Evolutionary conservation across 2,888 invertebrate species (phyloP), one percentile per base, ranked within the genome.

Genomic region (Drosophila kanekoi): DNA sequence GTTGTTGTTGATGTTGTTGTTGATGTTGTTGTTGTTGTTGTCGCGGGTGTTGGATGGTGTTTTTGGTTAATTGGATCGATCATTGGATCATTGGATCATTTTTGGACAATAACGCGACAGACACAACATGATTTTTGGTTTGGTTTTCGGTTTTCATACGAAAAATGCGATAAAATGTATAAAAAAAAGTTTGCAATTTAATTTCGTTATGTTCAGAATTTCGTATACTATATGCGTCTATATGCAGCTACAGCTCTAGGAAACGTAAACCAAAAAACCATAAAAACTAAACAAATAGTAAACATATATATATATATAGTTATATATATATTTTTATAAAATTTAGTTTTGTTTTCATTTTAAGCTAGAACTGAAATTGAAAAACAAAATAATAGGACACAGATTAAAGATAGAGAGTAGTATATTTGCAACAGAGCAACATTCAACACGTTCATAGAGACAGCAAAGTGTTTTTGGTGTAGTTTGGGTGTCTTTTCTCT

Each of bases 141-240:
- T 58, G 43, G 49, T 77, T 79, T 53, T 33, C 64, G 38, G 69
- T 79, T 76, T 67, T 72, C 72, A 63, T 66, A 38, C 59, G 56
- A 72, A 81, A 76, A 77, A 77, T 72, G 76, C 81, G 74, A 62
- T 81, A 81, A 75, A 72, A 83, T 77, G 79, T 78, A 79, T 77
- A 79, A 81, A 79, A 81, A 81, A 79, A 79, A 78, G 65, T 68
- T 69, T 69, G 72, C 66, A 74, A 68, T 84, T 83, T 79, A 82
- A 85, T 83, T 81, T 81, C 67, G 65, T 38, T 60, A 76, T 51
- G 66, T 78, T 83, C 63, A 76, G 62, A 61, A 58, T 75, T 76
- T 44, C 14, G 44, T 73, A 63, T 60, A 58, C 67, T 58, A 64
- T 73, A 73, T 37, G 59, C 79, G 69, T 62, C 63, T 60, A 72